A percentile compares a stretch with the other conserved stretches of the same genome.
Evolutionary conservation across 2,888 invertebrate genomes (phyloP).

Genomic region (Cotesia congregata): DNA sequence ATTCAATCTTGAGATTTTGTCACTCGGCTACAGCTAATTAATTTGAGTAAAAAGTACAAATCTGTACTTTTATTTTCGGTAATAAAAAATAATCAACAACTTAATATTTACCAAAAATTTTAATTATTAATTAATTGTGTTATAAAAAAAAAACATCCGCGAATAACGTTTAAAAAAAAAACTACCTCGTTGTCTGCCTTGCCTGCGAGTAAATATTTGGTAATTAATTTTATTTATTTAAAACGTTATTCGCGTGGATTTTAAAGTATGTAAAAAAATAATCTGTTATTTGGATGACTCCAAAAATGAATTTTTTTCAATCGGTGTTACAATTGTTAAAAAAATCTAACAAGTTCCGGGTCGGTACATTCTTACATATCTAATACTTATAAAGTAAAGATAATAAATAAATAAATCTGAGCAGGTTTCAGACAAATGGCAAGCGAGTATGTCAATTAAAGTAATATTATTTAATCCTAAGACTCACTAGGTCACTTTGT

Average conservation of each 20-base stretch:
- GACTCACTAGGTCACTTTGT: slow-evolving; percentile 46
- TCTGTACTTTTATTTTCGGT: too few species aligned
- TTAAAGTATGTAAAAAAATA: slow-evolving; percentile 43
- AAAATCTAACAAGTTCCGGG: slow-evolving; percentile 46
- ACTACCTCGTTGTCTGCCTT: slow-evolving; percentile 7
- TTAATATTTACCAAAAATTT: too few species aligned
- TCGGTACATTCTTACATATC: slow-evolving; percentile 64
- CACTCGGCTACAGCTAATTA: too few species aligned
- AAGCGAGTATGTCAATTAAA: slow-evolving; percentile 65
- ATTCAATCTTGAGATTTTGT: too few species aligned
- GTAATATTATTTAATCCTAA: slow-evolving; percentile 60
- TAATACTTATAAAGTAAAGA: slow-evolving; percentile 39
- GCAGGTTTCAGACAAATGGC: slow-evolving; percentile 65
- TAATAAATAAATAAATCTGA: slow-evolving; percentile 57
- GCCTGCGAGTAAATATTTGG: neutral
- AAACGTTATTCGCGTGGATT: slow-evolving; percentile 15
- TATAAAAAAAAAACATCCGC: neutral
- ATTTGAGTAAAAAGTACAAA: too few species aligned
- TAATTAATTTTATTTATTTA: neutral
- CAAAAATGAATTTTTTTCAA: slow-evolving; percentile 41
- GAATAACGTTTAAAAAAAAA: slow-evolving; percentile 17
- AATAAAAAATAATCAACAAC: too few species aligned
- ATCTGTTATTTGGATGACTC: slow-evolving; percentile 57
- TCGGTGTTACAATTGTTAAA: neutral
- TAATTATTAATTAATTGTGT: neutral